Conservation (phyloP, 2,888 invertebrate genomes). For the Hypena proboscidalis region DNA sequence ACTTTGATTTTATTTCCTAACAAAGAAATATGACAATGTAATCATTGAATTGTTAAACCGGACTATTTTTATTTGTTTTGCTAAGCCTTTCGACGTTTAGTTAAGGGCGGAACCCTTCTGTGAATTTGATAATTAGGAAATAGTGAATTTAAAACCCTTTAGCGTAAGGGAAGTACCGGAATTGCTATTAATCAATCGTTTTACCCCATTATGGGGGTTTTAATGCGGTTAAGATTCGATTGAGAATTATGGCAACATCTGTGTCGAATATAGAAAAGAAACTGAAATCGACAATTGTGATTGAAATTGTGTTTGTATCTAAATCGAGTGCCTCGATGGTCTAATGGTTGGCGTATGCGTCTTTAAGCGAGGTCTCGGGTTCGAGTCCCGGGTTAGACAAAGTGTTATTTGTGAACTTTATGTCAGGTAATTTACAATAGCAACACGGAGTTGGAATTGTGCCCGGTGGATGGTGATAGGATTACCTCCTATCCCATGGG, state of each 20-base stretch:
- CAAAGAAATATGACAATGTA: not conserved
- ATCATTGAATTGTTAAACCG: constrained; percentile 30
- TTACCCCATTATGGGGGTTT: constrained; percentile 46
- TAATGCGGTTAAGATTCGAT: constrained; percentile 3
- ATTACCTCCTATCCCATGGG: no score
- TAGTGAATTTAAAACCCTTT: constrained; percentile 78
- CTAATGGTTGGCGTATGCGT: no score
- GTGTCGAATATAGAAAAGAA: not conserved
- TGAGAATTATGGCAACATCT: not conserved
- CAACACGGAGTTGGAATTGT: no score
- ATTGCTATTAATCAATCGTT: constrained; percentile 62
- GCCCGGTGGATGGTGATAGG: no score
- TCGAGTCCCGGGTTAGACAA: no score
- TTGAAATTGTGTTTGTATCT: no score
- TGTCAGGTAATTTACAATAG: no score
- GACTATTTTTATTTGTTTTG: constrained; percentile 45
- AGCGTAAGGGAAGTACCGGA: constrained; percentile 56
- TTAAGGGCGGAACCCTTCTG: constrained; percentile 56
- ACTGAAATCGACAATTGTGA: no score
- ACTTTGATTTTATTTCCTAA: not conserved
- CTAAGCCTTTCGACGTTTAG: constrained; percentile 45
- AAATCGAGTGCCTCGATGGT: no score
- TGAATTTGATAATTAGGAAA: constrained; percentile 77
- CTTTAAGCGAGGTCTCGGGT: no score
- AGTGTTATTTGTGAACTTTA: no score